Percentiles rank a stretch among this genome's conserved stretches.
phyloP scores from a whole-genome alignment of 2,797 vertebrate species.

The Parotocinclus haroldoi region DNA sequence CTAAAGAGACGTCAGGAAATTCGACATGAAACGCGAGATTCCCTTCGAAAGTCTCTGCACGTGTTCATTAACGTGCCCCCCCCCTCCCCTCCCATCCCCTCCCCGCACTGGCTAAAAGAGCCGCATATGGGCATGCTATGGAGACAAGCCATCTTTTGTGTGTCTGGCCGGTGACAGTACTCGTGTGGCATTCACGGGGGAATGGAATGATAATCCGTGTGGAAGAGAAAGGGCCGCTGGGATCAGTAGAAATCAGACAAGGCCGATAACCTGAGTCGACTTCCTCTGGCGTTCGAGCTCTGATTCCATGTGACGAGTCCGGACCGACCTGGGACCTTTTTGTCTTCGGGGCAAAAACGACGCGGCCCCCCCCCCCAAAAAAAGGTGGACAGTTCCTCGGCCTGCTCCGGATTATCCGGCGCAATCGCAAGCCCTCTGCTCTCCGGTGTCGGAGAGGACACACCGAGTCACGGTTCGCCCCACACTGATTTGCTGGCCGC shows the following conservation, averaged over 20 bases:
- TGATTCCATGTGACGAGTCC: slow-evolving; percentile 33
- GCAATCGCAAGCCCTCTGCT: slow-evolving; percentile 66
- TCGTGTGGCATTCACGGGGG: slow-evolving; percentile 10
- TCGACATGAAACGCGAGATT: background rate
- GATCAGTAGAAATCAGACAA: slow-evolving; percentile 32
- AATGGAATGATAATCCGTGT: slow-evolving; percentile 37
- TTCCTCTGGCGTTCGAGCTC: slow-evolving; percentile 28
- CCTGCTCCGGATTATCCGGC: slow-evolving; percentile 59
- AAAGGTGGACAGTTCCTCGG: slow-evolving; percentile 38
- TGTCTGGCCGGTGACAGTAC: slow-evolving; percentile 10
- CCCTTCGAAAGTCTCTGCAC: slow-evolving; percentile 14
- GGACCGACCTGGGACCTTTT: slow-evolving; percentile 38
- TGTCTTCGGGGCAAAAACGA: slow-evolving; percentile 40
- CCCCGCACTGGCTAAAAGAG: slow-evolving; percentile 17
- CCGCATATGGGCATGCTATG: slow-evolving; percentile 29
- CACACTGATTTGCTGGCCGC: too few relatives aligned
- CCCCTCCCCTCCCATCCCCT: too few relatives aligned
- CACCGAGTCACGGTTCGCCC: slow-evolving; percentile 1
- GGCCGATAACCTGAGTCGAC: slow-evolving; percentile 31
- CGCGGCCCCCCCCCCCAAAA: slow-evolving; percentile 43
- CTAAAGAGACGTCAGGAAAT: too few relatives aligned
- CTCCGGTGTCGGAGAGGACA: slow-evolving; percentile 72
- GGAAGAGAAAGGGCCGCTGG: slow-evolving; percentile 27
- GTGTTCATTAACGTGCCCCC: too few relatives aligned
- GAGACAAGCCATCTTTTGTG: slow-evolving; percentile 31